Evolutionary conservation across 1,140 invertebrate genomes (phyloP), one percentile per base, ranked within the genome.

Genomic region (Melipona quadrifasciata): DNA sequence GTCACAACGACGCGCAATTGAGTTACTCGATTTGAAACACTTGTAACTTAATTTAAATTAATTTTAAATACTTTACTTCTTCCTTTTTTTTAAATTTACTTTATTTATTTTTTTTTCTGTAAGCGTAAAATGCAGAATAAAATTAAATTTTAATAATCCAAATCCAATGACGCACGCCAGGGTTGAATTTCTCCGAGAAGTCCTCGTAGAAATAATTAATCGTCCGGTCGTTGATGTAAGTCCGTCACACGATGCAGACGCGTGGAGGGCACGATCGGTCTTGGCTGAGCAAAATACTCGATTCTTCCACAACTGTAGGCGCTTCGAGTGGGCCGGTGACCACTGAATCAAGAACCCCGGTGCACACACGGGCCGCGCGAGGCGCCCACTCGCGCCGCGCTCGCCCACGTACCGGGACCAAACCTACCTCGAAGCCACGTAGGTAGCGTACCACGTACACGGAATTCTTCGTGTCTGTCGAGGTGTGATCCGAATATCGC

Each of bases 311-410:
- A 74, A 53, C 75, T 86, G 88, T 90, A 85, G 88, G 87, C 89
- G 89, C 88, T 70, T 78, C 88, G 88, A 89, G 89, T 90, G 89
- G 89, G 88, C 65, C 67, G 88, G 47, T 76, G 87, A 90, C 78
- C 88, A 90, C 88, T 89, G 88, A 89, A 90, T 90, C 88, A 78
- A 87, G 88, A 82, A 71, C 53, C 80, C 12, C 73, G 64, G 80
- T 82, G 74, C 57, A 3, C 84, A 51, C 84, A 61, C 76, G 58
- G 65, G 75, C 67, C 39, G 27, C 61, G 21, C n/a, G n/a, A 39
- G 0, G 84, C 85, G 87, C 89, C 89, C 88, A 90, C 89, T 85
- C 88, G 75, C 65, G 47, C 61, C 77, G 76, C 31, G 17, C 51
- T 86, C 88, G 87, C 88, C 87, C 88, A 89, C 87, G 87, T 86